A percentile compares a stretch with the other conserved stretches of the same genome.
Conservation (phyloP, 2,113 vertebrate genomes). For the Isurus oxyrinchus region DNA sequence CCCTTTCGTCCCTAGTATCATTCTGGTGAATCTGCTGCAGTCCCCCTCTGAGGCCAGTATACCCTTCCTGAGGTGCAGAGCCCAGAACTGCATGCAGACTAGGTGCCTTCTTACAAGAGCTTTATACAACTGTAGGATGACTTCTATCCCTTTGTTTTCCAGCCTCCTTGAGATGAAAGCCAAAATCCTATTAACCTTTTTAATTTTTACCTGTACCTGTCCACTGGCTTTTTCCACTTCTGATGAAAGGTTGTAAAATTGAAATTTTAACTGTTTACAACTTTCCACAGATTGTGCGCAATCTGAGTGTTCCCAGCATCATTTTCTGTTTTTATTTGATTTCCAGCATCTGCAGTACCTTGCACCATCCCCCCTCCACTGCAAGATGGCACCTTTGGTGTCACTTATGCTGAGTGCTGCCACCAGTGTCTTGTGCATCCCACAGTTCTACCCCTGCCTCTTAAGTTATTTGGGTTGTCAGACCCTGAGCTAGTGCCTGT, state of each 20-base stretch:
- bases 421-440: no score
- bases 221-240: no score
- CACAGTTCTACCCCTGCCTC: background rate
- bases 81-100: background rate
- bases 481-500: background rate
- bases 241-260: no score
- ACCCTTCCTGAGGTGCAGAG: background rate
- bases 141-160: background rate
- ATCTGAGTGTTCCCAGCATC: no score
- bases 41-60: background rate
- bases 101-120: background rate
- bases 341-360: no score
- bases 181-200: background rate
- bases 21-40: background rate
- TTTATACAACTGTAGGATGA: background rate
- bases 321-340: no score
- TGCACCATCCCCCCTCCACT: no score
- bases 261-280: no score
- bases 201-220: background rate
- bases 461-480: background rate
- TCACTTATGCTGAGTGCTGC: no score
- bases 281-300: no score
- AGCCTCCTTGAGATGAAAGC: background rate
- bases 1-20: background rate
- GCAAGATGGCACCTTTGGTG: no score